Conservation (phyloP, 2,888 invertebrate genomes). For the Dendrolimus houi region DNA sequence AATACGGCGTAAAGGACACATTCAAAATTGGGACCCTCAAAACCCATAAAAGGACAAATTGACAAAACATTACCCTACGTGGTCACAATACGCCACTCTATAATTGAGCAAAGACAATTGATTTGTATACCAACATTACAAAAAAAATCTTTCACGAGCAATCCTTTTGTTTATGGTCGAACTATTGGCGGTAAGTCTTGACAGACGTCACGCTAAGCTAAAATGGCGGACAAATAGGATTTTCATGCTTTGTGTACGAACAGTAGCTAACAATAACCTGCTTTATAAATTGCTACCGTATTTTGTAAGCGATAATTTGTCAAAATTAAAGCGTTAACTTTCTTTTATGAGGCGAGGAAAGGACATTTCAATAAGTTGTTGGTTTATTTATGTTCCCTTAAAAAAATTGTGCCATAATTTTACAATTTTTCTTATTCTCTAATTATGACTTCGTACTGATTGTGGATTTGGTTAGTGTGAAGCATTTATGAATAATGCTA, state of each 20-base stretch:
- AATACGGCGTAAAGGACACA: conserved; percentile 10
- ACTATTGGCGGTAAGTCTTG: conserved; percentile 51
- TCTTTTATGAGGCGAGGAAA: conserved; percentile 6
- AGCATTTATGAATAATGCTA: no score
- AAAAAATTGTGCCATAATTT: neutral
- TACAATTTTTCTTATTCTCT: no score
- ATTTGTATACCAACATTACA: conserved; percentile 43
- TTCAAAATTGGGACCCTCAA: neutral
- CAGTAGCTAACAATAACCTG: conserved; percentile 27
- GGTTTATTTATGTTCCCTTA: conserved; percentile 3
- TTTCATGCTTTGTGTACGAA: conserved; percentile 17
- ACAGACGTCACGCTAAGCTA: conserved; percentile 54
- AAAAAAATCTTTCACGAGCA: conserved; percentile 20
- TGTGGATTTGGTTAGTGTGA: neutral
- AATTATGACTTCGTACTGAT: neutral
- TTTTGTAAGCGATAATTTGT: conserved; percentile 34
- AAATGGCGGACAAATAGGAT: conserved; percentile 31
- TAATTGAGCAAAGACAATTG: conserved; percentile 70
- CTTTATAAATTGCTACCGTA: conserved; percentile 55
- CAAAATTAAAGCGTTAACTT: conserved; percentile 49
- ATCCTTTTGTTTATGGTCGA: conserved; percentile 25
- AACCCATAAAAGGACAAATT: conserved; percentile 55
- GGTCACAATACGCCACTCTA: conserved; percentile 53
- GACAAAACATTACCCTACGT: conserved; percentile 25
- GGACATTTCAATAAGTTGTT: conserved; percentile 6